These are phyloP conservation scores for Odontomyia ornata DNA, from an alignment of 2,888 invertebrate genomes.

Conservation along the genomic window DNA sequence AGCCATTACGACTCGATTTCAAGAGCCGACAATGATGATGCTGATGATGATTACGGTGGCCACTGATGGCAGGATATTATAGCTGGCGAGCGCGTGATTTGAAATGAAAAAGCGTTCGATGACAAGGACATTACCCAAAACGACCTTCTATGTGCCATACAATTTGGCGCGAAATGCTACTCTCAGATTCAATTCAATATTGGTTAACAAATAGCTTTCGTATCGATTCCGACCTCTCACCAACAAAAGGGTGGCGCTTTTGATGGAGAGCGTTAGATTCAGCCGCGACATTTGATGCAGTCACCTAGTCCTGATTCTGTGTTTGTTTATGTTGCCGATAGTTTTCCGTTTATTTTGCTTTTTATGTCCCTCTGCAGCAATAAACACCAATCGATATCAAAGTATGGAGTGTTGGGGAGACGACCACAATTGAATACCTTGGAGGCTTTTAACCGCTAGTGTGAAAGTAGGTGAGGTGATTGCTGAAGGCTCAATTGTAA, in stretches of 20 bases:
- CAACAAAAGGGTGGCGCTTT: neutral
- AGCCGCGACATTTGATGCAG: constrained; percentile 23
- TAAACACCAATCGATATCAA: constrained; percentile 13
- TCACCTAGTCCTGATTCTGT: neutral
- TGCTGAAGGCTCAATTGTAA: neutral
- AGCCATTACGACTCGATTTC: neutral
- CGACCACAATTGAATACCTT: constrained; percentile 6
- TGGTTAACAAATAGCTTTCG: constrained; percentile 14
- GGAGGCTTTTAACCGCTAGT: neutral
- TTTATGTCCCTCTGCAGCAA: constrained; percentile 11
- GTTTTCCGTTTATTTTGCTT: constrained; percentile 22
- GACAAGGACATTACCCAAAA: neutral
- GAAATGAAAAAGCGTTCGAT: neutral
- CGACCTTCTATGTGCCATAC: neutral
- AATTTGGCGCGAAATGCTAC: neutral
- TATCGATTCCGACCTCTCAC: neutral
- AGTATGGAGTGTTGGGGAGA: neutral
- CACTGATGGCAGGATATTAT: constrained; percentile 12
- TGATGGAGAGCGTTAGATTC: neutral
- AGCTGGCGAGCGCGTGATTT: neutral
- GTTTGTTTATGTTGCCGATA: constrained; percentile 16
- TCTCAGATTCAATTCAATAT: constrained; percentile 19
- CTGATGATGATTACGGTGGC: neutral
- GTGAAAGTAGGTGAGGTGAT: neutral
- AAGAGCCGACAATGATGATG: constrained; percentile 5